phyloP scores from a whole-genome alignment of 2,113 vertebrate species.

The Microtus oregoni region DNA sequence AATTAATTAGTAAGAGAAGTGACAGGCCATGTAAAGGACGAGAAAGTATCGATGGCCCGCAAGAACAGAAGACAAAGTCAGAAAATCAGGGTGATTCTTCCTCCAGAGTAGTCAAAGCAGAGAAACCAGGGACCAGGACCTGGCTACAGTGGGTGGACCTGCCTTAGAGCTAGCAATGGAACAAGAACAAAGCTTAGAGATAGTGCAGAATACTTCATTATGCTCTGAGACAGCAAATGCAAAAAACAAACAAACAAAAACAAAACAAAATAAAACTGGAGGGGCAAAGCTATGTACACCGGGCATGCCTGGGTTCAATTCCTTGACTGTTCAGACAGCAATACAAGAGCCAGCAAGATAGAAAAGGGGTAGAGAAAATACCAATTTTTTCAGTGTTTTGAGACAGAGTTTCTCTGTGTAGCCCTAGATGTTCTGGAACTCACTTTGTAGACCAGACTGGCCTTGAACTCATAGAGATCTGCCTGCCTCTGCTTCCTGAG shows the following conservation, averaged over 20 bases:
- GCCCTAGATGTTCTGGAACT: neutral
- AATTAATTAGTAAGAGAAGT: neutral
- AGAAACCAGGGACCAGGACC: neutral
- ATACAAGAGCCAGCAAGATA: neutral
- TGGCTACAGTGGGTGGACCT: accelerated
- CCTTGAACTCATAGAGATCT: neutral
- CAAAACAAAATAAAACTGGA: neutral
- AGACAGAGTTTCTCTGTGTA: neutral
- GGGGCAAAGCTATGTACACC: neutral
- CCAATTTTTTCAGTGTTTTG: neutral
- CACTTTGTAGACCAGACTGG: neutral
- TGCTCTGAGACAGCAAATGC: neutral
- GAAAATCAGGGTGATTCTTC: neutral
- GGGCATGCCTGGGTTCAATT: neutral
- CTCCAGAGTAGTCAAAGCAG: neutral
- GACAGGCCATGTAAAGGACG: neutral
- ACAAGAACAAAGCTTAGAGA: neutral
- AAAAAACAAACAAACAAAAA: neutral
- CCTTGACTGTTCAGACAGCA: neutral
- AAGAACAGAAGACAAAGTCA: neutral
- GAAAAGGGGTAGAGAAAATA: neutral
- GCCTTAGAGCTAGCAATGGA: neutral
- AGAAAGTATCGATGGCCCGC: neutral
- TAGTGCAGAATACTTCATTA: neutral
- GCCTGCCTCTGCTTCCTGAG: neutral